A percentile compares a stretch with the other conserved stretches of the same genome.
Evolutionary conservation across 2,113 vertebrate species (phyloP).

Genomic region (Pachypanchax playfairii): DNA sequence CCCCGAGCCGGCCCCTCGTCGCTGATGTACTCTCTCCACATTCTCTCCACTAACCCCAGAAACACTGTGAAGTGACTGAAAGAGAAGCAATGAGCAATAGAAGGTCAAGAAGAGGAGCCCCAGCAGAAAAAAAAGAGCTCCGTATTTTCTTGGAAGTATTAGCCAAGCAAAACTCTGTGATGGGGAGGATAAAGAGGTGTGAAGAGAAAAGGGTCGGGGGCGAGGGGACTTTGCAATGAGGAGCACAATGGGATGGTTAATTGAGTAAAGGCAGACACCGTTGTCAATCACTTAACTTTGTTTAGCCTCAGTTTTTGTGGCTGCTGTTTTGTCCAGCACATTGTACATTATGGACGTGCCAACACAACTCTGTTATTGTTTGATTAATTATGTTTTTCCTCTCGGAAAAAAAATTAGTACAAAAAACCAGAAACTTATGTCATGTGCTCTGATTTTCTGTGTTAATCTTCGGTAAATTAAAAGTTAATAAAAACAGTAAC

Average conservation of each 20-base stretch:
- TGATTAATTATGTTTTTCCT: constrained; percentile 58
- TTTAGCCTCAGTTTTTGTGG: constrained; percentile 76
- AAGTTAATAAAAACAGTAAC: not conserved
- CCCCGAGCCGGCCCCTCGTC: constrained; percentile 92
- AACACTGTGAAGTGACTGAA: constrained; percentile 98
- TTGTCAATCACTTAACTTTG: constrained; percentile 99
- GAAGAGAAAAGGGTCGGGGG: constrained; percentile 77
- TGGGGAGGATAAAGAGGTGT: constrained; percentile 77
- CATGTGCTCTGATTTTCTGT: not conserved
- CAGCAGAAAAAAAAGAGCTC: constrained; percentile 91
- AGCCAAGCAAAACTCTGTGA: constrained; percentile 96
- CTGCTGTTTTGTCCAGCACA: constrained; percentile 60
- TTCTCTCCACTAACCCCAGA: constrained; percentile 92
- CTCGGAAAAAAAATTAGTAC: constrained; percentile 12
- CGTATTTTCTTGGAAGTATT: constrained; percentile 99
- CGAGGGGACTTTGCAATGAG: constrained; percentile 84
- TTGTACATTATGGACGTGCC: constrained; percentile 64
- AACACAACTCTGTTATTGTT: constrained; percentile 44
- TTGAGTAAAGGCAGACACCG: constrained; percentile 98
- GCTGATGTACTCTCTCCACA: constrained; percentile 97
- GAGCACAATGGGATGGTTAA: constrained; percentile 99
- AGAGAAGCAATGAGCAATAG: constrained; percentile 95
- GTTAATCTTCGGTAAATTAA: not conserved
- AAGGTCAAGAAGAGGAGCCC: constrained; percentile 99
- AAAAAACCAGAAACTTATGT: not conserved